phyloP scores from a whole-genome alignment of 2,888 invertebrate species.

The Amiota communis region DNA sequence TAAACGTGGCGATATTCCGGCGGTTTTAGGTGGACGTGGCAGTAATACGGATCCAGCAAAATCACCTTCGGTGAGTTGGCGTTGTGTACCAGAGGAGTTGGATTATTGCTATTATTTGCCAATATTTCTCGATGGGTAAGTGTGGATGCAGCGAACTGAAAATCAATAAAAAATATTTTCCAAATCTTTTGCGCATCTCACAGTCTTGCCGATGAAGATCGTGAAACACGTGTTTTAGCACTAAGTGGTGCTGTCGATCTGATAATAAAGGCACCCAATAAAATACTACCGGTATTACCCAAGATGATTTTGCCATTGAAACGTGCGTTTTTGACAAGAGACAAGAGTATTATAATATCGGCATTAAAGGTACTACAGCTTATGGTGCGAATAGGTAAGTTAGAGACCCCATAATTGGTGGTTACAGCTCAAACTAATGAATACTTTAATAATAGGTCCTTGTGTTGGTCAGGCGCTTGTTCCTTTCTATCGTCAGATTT shows the following conservation, averaged over 20 bases:
- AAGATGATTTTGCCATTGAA: conserved; percentile 94
- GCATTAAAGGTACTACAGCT: conserved; percentile 89
- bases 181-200: neutral
- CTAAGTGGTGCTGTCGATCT: conserved; percentile 90
- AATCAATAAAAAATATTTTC: neutral
- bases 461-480: conserved; percentile 92
- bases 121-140: conserved; percentile 90
- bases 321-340: conserved; percentile 89
- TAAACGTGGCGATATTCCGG: conserved; percentile 71
- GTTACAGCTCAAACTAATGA: neutral
- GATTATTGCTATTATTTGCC: conserved; percentile 96
- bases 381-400: conserved; percentile 83
- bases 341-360: conserved; percentile 84
- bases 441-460: conserved; percentile 57
- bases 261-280: conserved; percentile 75
- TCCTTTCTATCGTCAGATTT: conserved; percentile 94
- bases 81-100: conserved; percentile 73
- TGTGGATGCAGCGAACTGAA: neutral
- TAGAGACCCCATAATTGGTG: neutral
- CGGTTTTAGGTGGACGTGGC: conserved; percentile 58
- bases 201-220: conserved; percentile 82
- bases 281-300: conserved; percentile 86
- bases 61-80: conserved; percentile 69
- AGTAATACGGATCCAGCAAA: conserved; percentile 60
- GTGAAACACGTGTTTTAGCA: conserved; percentile 89